phyloP scores from a whole-genome alignment of 2,113 vertebrate genomes.

The Plestiodon gilberti region DNA sequence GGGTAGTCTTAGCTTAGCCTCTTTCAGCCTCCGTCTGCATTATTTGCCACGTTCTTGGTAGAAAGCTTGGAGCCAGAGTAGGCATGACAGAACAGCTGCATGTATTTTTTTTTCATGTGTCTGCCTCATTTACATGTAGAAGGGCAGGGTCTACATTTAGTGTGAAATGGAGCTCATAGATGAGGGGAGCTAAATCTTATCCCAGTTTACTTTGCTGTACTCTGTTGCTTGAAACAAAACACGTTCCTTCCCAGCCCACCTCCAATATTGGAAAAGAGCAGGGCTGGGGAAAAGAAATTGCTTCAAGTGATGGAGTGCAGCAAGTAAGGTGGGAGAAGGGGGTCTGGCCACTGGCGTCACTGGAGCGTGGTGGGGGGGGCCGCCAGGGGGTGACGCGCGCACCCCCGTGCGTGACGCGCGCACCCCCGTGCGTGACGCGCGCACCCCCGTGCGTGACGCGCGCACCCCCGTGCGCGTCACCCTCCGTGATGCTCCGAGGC shows the following conservation, averaged over 20 bases:
- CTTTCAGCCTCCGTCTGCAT: not conserved
- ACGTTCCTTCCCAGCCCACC: not conserved
- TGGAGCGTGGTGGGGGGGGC: too few relatives aligned
- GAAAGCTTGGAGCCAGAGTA: too few relatives aligned
- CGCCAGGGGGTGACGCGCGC: too few relatives aligned
- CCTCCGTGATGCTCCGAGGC: too few relatives aligned
- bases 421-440: too few relatives aligned
- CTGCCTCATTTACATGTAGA: not conserved
- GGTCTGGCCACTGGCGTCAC: too few relatives aligned
- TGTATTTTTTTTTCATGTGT: not conserved
- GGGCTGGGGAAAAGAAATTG: not conserved
- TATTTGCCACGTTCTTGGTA: not conserved
- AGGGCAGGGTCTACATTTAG: not conserved
- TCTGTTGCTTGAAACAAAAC: not conserved
- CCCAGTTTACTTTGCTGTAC: not conserved
- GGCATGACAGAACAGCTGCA: too few relatives aligned
- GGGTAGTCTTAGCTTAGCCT: too few relatives aligned
- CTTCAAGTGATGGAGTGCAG: not conserved
- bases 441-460: too few relatives aligned
- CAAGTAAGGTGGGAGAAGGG: not conserved
- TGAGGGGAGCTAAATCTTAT: not conserved
- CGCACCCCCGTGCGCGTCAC: too few relatives aligned
- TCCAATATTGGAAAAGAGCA: not conserved
- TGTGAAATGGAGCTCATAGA: not conserved
- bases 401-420: too few relatives aligned